Base-by-base conservation (phyloP, 2,888 invertebrate genomes). In the Lasius platythorax region DNA sequence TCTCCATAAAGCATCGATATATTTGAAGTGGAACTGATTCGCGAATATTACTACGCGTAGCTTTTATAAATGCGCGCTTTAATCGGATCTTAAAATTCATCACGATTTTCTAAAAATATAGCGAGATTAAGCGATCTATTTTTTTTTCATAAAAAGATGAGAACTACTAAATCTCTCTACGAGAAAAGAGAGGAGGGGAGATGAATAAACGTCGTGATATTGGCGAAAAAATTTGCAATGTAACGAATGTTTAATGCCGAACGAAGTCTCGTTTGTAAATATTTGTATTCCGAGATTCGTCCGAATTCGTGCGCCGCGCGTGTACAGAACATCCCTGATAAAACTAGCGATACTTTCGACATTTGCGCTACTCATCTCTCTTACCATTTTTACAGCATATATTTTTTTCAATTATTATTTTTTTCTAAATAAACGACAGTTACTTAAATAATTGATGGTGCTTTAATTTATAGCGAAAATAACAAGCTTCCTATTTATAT, bases 251-350 rank as follows among this genome's bases (percentile, higher is more conserved):
- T 81, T 72, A 23, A 61, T 81, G 18, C 37, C 9, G 46, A 12
- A 23, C 43, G 43, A 72, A 70, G 72, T 79, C 53, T 61, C 72
- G 73, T 72, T 72, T 66, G 73, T 43, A 81, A 81, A 81, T 81
- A 79, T 79, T 72, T 79, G 72, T 72, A 61, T 72, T 72, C 23
- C 23, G 56, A 61, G 23, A 68, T 11, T 68, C 43, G 23, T 68
- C 33, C 46, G 23, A 46, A 72, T 46, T 61, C 23, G 50, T 53
- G 18, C 6, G 46, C 8, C 28, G 50, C 23, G 58, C 79, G 28
- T 61, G 23, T 37, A 12, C 37, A 28, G 67, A 28, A 50, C 33
- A 37, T 61, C 12, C 37, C 12, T 28, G 46, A 61, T 61, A 37
- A 46, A 72, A 81, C 61, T 33, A 61, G 61, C 28, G 12, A 61